Evolutionary conservation across 2,797 vertebrate species (phyloP).

Genomic region (Australoheros facetus): DNA sequence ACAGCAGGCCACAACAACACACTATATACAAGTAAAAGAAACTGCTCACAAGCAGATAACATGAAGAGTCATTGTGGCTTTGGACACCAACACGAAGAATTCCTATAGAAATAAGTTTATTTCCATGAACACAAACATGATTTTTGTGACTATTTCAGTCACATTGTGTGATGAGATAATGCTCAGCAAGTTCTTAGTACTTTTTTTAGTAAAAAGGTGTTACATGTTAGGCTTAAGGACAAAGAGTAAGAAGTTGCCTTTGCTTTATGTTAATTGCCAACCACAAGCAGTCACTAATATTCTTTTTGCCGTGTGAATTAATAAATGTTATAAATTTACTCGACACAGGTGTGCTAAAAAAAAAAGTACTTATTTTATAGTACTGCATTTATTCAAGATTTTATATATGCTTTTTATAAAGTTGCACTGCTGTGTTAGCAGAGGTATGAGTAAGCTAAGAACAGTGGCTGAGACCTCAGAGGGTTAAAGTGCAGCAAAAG

Average conservation of each 20-base stretch:
- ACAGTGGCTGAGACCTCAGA: background rate
- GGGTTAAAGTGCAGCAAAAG: background rate
- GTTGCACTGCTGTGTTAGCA: background rate
- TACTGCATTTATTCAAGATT: background rate
- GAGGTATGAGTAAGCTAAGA: background rate
- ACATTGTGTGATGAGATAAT: background rate
- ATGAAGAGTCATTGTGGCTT: background rate
- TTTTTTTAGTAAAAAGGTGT: background rate
- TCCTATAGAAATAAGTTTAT: background rate
- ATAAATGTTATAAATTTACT: background rate
- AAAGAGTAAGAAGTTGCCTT: background rate
- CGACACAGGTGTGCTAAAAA: background rate
- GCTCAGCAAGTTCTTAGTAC: background rate
- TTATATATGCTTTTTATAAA: background rate
- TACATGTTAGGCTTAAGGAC: background rate
- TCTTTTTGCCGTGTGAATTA: background rate
- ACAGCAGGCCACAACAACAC: background rate
- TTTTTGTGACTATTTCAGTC: background rate
- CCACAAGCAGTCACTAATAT: background rate
- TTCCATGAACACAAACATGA: background rate
- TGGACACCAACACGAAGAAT: background rate
- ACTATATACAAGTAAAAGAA: background rate
- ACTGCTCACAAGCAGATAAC: background rate
- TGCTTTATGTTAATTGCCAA: background rate
- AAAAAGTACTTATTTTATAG: background rate